Conservation (phyloP, 2,797 vertebrate genomes). For the Bufotes viridis region DNA sequence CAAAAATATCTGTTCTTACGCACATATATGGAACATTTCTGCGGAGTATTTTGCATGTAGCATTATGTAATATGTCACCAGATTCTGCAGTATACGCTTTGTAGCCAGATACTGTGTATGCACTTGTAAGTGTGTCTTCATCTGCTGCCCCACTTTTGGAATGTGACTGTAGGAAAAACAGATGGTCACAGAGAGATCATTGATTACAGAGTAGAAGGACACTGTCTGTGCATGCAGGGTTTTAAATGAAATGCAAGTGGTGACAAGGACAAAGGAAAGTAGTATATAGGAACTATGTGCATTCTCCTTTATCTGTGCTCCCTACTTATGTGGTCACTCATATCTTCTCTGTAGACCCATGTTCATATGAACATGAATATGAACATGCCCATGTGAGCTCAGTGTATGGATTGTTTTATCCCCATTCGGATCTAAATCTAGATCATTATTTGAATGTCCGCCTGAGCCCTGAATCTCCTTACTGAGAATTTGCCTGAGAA, state of each 20-base stretch:
- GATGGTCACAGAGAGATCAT: conserved; percentile 21
- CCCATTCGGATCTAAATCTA: neutral
- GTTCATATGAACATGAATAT: neutral
- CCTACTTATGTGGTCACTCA: neutral
- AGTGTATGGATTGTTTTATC: neutral
- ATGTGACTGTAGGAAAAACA: conserved; percentile 23
- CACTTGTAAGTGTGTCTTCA: neutral
- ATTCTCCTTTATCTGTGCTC: neutral
- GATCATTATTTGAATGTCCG: neutral
- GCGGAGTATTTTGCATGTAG: neutral
- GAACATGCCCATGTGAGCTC: neutral
- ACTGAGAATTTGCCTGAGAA: neutral
- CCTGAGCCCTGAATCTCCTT: neutral
- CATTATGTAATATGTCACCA: neutral
- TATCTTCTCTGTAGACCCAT: neutral
- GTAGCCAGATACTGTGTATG: neutral
- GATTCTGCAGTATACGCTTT: neutral
- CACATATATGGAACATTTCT: neutral
- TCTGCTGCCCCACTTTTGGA: conserved; percentile 16
- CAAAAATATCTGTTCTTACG: neutral
- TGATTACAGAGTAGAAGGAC: neutral
- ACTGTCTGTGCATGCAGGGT: conserved; percentile 3
- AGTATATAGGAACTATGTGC: neutral
- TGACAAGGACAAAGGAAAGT: neutral
- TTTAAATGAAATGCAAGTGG: neutral